Evolutionary conservation across 2,797 vertebrate species (phyloP), one percentile per base, ranked within the genome.

Genomic region (Cossypha polioptera): DNA sequence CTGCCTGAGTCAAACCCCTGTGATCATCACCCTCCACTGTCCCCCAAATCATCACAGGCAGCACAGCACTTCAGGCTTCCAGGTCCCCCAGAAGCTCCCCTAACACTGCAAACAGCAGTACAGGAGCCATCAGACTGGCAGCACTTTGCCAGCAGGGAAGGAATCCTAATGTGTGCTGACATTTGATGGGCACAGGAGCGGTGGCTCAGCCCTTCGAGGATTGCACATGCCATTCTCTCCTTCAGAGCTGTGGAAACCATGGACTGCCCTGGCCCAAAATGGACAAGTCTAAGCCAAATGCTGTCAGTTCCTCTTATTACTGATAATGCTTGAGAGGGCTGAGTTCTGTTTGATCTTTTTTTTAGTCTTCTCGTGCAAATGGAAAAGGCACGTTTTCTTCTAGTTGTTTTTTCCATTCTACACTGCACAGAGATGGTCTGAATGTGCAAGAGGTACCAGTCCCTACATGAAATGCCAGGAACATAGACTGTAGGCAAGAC

Each of bases 151-250:
- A 88, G 61, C 45, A 88, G 89, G 35, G 75, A 63, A 88, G 33
- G 26, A 92, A 95, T 47, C 40, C 61, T 90, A 89, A 95, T 94
- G 65, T 17, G 15, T 29, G 62, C n/a, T 94, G 92, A 67, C 80
- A 38, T 15, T 9, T 71, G 77, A 86, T 0, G 1, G 89, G 87
- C 85, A 90, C 50, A 51, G 79, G 69, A 86, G 79, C 4, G 1
- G 54, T 54, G 48, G 50, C 18, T 2, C 36, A 71, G 68, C 71
- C 90, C 59, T 68, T 54, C 20, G 65, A 77, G 95, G 83, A 77
- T 61, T 12, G 1, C 7, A 2, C 1, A 1, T 94, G 85, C 82
- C 82, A 86, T 86, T 92, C 88, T 72, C 40, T 91, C n/a, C 61
- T 63, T 72, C 87, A 73, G 54, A 79, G 19, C 77, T 86, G 73